A percentile compares a stretch with the other conserved stretches of the same genome.
Conservation (phyloP, 2,888 invertebrate genomes). For the Tuberolachnus salignus region DNA sequence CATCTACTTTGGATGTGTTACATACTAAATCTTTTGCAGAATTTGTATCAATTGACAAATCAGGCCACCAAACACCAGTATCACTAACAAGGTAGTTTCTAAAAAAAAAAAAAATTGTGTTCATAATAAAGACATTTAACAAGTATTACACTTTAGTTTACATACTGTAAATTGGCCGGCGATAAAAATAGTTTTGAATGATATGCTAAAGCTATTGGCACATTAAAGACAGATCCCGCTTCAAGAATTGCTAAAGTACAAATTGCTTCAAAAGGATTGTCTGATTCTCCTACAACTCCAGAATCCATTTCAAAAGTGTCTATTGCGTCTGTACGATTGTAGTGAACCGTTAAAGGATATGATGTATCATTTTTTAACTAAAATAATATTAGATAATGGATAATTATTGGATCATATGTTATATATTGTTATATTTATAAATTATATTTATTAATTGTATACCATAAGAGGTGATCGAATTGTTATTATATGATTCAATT, state of each 20-base stretch:
- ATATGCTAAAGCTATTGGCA: constrained; percentile 80
- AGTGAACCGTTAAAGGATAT: constrained; percentile 75
- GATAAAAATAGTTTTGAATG: constrained; percentile 78
- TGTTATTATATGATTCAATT: constrained; percentile 69
- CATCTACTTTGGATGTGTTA: constrained; percentile 66
- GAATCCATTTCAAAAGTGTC: constrained; percentile 68
- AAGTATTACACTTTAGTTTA: constrained; percentile 20
- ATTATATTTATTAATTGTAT: constrained; percentile 57
- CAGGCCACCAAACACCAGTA: constrained; percentile 81
- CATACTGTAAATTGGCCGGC: constrained; percentile 68
- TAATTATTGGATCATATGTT: not conserved
- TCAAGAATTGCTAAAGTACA: constrained; percentile 75
- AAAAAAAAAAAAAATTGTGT: constrained; percentile 59
- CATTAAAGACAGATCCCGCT: constrained; percentile 75
- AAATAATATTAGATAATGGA: constrained; percentile 58
- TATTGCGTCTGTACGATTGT: constrained; percentile 72
- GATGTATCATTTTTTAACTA: constrained; percentile 79
- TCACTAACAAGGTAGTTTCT: constrained; percentile 75
- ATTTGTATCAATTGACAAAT: constrained; percentile 72
- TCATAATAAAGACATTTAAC: constrained; percentile 23
- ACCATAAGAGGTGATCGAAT: constrained; percentile 80
- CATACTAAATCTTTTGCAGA: constrained; percentile 73
- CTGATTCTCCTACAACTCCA: constrained; percentile 70
- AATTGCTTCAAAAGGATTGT: constrained; percentile 78
- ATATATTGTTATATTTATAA: too few relatives aligned